These are phyloP conservation scores for Papilio xuthus DNA, from an alignment of 1,140 invertebrate species.

Conservation along the genomic window DNA sequence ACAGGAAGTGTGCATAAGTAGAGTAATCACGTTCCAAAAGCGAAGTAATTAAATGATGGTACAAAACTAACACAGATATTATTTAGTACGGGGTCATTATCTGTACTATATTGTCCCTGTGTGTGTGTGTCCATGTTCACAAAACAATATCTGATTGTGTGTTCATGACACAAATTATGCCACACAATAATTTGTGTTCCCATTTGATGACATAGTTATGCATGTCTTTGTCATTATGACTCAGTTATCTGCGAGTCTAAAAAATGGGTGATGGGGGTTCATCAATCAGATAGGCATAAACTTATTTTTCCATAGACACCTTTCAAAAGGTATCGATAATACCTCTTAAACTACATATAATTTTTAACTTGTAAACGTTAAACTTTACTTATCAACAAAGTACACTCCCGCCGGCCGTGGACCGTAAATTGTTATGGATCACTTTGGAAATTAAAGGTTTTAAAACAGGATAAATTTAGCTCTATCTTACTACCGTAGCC, in stretches of 20 bases:
- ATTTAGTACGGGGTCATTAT: background rate
- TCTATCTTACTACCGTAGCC: too few relatives aligned
- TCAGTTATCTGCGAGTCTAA: background rate
- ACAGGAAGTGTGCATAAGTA: background rate
- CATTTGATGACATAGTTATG: background rate
- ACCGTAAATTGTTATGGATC: too few relatives aligned
- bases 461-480: too few relatives aligned
- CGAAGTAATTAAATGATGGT: background rate
- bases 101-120: background rate
- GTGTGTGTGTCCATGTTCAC: background rate
- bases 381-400: too few relatives aligned
- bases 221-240: background rate
- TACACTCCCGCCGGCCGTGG: too few relatives aligned
- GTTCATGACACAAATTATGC: slow-evolving; percentile 14
- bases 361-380: too few relatives aligned
- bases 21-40: background rate
- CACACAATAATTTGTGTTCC: slow-evolving; percentile 5
- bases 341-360: too few relatives aligned
- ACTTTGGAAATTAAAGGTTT: too few relatives aligned
- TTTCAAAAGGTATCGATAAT: too few relatives aligned
- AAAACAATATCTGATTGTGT: background rate
- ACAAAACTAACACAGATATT: background rate
- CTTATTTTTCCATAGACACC: too few relatives aligned
- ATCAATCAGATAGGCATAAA: background rate
- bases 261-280: background rate